A percentile compares a stretch with the other conserved stretches of the same genome.
These are phyloP conservation scores for Nibea coibor DNA, from an alignment of 2,113 vertebrate species.

Conservation along the genomic window DNA sequence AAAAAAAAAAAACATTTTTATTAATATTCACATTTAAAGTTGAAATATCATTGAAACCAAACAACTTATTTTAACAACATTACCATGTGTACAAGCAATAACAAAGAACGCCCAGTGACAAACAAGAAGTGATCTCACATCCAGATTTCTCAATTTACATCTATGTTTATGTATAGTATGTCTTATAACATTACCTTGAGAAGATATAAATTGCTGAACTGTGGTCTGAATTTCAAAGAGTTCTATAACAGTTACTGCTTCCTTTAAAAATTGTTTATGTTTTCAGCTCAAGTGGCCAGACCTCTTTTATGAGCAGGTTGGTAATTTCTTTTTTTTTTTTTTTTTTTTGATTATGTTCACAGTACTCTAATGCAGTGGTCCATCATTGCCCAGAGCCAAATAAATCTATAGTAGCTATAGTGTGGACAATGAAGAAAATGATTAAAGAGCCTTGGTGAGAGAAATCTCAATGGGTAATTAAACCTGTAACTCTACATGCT, in stretches of 20 bases:
- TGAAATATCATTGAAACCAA: constrained; percentile 26
- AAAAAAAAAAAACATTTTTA: constrained; percentile 66
- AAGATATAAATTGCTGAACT: constrained; percentile 6
- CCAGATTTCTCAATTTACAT: neutral
- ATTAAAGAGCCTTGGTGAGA: neutral
- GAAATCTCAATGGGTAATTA: neutral
- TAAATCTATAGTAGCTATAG: neutral
- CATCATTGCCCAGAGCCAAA: neutral
- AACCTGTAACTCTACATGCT: neutral
- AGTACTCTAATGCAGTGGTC: neutral
- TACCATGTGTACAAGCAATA: neutral
- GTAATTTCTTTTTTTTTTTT: too few relatives aligned
- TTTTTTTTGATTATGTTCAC: constrained; percentile 11
- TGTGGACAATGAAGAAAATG: neutral
- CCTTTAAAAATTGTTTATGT: constrained; percentile 8
- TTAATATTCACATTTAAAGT: constrained; percentile 56
- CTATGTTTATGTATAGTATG: too few relatives aligned
- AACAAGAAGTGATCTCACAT: constrained; percentile 7
- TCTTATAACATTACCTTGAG: neutral
- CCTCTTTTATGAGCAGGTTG: neutral
- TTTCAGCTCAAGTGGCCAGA: constrained; percentile 10
- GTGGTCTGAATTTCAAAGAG: neutral
- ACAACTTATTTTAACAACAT: constrained; percentile 26
- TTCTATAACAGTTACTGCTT: neutral
- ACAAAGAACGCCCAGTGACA: constrained; percentile 18